Evolutionary conservation across 2,888 invertebrate species (phyloP).

Genomic region (Drosophila imparisetae): DNA sequence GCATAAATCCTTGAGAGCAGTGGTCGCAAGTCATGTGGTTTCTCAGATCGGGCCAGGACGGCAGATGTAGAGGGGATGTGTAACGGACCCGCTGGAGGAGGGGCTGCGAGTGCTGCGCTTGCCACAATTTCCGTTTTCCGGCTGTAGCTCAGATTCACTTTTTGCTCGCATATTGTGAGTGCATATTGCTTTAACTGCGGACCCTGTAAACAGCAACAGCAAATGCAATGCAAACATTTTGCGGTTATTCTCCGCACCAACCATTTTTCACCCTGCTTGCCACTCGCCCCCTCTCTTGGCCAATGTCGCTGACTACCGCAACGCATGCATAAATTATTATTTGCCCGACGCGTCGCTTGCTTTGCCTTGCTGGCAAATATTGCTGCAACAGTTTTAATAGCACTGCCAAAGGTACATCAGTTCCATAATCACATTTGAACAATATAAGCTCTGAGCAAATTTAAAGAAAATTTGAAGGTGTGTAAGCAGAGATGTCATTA

Average conservation of each 20-base stretch:
- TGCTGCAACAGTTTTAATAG: constrained; percentile 46
- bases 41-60: constrained; percentile 39
- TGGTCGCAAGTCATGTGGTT: constrained; percentile 60
- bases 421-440: not conserved
- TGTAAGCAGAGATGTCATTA: not conserved
- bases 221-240: constrained; percentile 64
- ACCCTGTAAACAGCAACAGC: constrained; percentile 46
- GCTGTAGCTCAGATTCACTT: constrained; percentile 77
- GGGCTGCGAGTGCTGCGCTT: constrained; percentile 36
- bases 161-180: constrained; percentile 53
- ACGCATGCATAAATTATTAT: constrained; percentile 80
- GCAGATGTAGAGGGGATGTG: not conserved
- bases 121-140: constrained; percentile 80
- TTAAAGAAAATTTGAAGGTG: too few relatives aligned
- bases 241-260: constrained; percentile 60
- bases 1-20: constrained; percentile 73
- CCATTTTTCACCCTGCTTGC: constrained; percentile 31
- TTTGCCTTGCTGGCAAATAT: constrained; percentile 76
- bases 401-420: constrained; percentile 15
- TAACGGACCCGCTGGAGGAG: constrained; percentile 4
- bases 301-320: constrained; percentile 62
- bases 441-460: not conserved
- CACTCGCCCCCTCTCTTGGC: not conserved
- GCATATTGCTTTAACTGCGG: constrained; percentile 49
- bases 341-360: constrained; percentile 63